Evolutionary conservation across 2,797 vertebrate genomes (phyloP).

Genomic region (Allobates femoralis): DNA sequence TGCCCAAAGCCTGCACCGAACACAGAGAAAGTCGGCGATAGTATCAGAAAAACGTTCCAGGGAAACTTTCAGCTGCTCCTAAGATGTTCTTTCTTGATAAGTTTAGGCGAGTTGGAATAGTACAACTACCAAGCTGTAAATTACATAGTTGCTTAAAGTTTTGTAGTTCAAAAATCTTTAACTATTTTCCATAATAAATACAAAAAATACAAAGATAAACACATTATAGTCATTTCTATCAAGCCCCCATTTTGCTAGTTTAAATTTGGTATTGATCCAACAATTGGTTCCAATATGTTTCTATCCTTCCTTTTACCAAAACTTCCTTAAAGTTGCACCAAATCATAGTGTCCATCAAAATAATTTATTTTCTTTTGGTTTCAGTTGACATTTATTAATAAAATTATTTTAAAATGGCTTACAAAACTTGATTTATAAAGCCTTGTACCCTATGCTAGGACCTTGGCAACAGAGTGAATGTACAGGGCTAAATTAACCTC

Average conservation of each 20-base stretch:
- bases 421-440: background rate
- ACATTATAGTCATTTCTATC: background rate
- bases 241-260: too few relatives aligned
- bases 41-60: background rate
- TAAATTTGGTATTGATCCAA: too few relatives aligned
- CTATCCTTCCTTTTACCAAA: too few relatives aligned
- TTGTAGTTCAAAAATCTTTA: background rate
- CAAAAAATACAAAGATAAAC: background rate
- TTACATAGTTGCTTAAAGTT: background rate
- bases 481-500: background rate
- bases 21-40: background rate
- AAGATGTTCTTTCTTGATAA: background rate
- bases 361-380: too few relatives aligned
- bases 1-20: constrained; percentile 25
- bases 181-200: background rate
- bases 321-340: too few relatives aligned
- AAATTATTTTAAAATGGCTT: too few relatives aligned
- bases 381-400: too few relatives aligned
- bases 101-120: background rate
- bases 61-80: background rate
- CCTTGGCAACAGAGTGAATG: background rate
- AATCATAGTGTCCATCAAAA: too few relatives aligned
- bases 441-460: background rate
- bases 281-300: too few relatives aligned
- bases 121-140: background rate